These are phyloP conservation scores for Diachasmimorpha longicaudata DNA, from an alignment of 1,140 invertebrate species.

Conservation along the genomic window DNA sequence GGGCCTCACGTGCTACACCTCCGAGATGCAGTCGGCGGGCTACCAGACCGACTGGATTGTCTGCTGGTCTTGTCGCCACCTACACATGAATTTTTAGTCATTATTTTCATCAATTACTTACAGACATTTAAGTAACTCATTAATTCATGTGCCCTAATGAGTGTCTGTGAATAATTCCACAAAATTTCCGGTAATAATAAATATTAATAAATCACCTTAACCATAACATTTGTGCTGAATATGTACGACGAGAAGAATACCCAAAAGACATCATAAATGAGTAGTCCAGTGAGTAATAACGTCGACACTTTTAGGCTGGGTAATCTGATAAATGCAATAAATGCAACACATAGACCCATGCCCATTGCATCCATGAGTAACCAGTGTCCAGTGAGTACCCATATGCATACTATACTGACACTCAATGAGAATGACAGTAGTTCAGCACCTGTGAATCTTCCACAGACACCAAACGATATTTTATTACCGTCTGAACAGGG, in stretches of 20 bases:
- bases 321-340: slow-evolving; percentile 94
- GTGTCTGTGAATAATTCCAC: too few relatives aligned
- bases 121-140: too few relatives aligned
- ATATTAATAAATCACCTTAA: slow-evolving; percentile 73
- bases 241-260: slow-evolving; percentile 98
- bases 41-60: slow-evolving; percentile 94
- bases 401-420: slow-evolving; percentile 92
- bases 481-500: slow-evolving; percentile 86
- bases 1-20: slow-evolving; percentile 85
- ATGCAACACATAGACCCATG: slow-evolving; percentile 96
- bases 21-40: slow-evolving; percentile 90
- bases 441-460: slow-evolving; percentile 91
- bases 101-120: too few relatives aligned
- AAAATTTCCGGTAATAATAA: too few relatives aligned
- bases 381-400: slow-evolving; percentile 97
- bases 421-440: slow-evolving; percentile 91
- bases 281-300: slow-evolving; percentile 87
- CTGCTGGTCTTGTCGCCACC: slow-evolving; percentile 88
- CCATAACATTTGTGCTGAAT: slow-evolving; percentile 99
- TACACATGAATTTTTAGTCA: slow-evolving; percentile 40
- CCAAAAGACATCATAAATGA: slow-evolving; percentile 98
- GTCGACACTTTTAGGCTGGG: slow-evolving; percentile 97
- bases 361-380: slow-evolving; percentile 97
- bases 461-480: slow-evolving; percentile 91
- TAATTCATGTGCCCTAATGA: too few relatives aligned